Evolutionary conservation across 2,888 invertebrate genomes (phyloP).

Genomic region (Trachelus tabidus): DNA sequence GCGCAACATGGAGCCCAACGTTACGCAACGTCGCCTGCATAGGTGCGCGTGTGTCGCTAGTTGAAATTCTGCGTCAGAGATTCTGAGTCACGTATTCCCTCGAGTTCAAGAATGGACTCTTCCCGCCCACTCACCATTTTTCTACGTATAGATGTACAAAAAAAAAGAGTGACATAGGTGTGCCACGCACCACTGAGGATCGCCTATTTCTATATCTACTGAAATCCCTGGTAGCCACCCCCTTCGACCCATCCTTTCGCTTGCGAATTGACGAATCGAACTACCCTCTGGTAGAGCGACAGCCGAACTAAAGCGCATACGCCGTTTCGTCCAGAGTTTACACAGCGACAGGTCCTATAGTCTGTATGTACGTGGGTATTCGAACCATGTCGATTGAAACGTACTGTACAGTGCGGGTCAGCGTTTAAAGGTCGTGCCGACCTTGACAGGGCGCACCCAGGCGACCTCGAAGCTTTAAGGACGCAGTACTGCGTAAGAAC

Average conservation of each 20-base stretch:
- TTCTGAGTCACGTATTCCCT: not conserved
- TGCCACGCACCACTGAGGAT: not conserved
- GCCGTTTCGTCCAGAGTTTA: not conserved
- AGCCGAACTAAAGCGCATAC: not conserved
- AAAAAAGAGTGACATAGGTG: not conserved
- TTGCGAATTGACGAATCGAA: not conserved
- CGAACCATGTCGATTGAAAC: not conserved
- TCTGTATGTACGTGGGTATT: not conserved
- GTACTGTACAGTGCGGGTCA: constrained; percentile 14
- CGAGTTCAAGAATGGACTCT: not conserved
- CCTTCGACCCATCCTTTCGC: not conserved
- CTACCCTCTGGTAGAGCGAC: not conserved
- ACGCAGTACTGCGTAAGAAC: not conserved
- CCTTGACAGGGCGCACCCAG: constrained; percentile 25
- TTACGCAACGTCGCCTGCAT: not conserved
- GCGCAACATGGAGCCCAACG: not conserved
- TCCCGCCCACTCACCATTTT: too few relatives aligned
- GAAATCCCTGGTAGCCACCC: not conserved
- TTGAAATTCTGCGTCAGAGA: not conserved
- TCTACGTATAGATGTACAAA: not conserved
- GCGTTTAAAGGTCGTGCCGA: constrained; percentile 35
- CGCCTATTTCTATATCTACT: not conserved
- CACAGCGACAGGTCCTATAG: not conserved
- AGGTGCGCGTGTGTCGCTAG: not conserved
- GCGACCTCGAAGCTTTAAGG: not conserved